Conservation (phyloP, 2,888 invertebrate species). For the Boloria selene region DNA sequence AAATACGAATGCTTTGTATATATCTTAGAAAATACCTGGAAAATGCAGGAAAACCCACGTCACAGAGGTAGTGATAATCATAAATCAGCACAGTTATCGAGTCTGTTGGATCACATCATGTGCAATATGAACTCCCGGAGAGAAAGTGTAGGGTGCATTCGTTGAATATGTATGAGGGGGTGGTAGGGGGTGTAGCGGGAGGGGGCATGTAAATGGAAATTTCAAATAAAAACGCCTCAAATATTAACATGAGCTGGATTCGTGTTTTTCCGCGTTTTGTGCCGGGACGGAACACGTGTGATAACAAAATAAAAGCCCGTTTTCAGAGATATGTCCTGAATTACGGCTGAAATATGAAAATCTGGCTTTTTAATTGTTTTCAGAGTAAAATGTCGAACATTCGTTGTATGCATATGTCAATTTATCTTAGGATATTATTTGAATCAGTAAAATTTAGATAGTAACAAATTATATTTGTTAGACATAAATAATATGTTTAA, state of each 20-base stretch:
- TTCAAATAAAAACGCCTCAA: slow-evolving; percentile 83
- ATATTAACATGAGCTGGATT: slow-evolving; percentile 81
- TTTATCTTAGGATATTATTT: no score
- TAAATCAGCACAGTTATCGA: slow-evolving; percentile 42
- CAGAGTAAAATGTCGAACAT: no score
- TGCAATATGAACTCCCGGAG: slow-evolving; percentile 49
- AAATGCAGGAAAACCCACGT: slow-evolving; percentile 22
- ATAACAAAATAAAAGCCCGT: slow-evolving; percentile 63
- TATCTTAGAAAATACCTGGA: neutral
- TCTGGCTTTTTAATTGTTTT: neutral
- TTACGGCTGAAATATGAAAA: slow-evolving; percentile 36
- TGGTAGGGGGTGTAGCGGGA: slow-evolving; percentile 30
- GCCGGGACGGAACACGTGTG: slow-evolving; percentile 62
- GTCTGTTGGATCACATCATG: slow-evolving; percentile 42
- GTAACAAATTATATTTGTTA: no score
- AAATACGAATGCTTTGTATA: no score
- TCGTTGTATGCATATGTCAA: no score
- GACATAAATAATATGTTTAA: no score
- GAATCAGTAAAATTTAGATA: no score
- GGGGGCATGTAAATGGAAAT: slow-evolving; percentile 77
- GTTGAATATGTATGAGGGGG: slow-evolving; percentile 85
- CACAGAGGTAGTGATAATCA: slow-evolving; percentile 19
- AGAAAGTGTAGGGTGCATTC: slow-evolving; percentile 83
- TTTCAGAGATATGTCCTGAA: slow-evolving; percentile 46
- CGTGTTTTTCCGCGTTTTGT: slow-evolving; percentile 73